These are phyloP conservation scores for Xiphorhynchus erythropygius DNA, from an alignment of 2,797 vertebrate species.

Conservation along the genomic window DNA sequence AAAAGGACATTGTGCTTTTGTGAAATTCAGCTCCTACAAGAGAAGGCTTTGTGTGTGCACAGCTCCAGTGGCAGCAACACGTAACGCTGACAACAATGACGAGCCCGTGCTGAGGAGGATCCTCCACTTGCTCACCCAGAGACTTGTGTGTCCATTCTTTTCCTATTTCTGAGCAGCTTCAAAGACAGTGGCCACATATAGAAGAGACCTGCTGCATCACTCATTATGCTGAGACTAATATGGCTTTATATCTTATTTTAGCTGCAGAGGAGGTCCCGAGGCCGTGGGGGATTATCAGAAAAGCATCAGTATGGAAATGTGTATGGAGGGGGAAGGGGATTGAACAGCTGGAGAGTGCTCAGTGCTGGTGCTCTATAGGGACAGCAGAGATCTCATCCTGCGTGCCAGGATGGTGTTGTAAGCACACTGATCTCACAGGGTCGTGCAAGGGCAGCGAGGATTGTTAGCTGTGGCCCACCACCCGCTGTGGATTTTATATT, in stretches of 20 bases:
- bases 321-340: not conserved
- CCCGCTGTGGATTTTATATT: not conserved
- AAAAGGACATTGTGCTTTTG: constrained; percentile 15
- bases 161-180: not conserved
- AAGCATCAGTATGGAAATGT: not conserved
- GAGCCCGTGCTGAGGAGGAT: not conserved
- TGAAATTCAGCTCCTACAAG: not conserved
- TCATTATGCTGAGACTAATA: not conserved
- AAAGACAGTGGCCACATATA: not conserved
- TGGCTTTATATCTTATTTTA: constrained; percentile 37
- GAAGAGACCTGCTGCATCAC: not conserved
- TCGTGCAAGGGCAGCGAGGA: fast-evolving
- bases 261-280: not conserved
- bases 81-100: not conserved
- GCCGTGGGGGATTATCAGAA: not conserved
- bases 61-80: not conserved
- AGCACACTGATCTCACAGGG: not conserved
- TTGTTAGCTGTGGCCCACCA: not conserved
- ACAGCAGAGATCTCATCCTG: not conserved
- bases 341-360: not conserved
- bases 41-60: not conserved
- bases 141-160: not conserved
- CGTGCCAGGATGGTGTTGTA: not conserved
- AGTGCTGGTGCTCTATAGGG: not conserved
- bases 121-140: not conserved